Evolutionary conservation across 1,140 invertebrate species (phyloP).

Genomic region (Lysiphlebus fabarum): DNA sequence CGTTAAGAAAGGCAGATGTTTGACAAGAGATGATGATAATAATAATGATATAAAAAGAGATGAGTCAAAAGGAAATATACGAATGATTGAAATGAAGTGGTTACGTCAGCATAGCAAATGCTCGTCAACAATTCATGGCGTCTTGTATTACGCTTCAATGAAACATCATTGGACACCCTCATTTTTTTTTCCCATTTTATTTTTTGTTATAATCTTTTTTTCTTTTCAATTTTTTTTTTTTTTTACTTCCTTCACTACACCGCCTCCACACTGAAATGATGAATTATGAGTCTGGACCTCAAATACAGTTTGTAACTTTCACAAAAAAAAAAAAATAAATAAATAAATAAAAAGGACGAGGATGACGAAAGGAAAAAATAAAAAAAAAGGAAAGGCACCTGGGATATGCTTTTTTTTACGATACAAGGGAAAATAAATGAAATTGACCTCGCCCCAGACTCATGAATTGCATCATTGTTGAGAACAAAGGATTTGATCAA

Average conservation of each 20-base stretch:
- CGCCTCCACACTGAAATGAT: neutral
- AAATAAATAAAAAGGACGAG: too few species aligned
- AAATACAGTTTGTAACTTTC: too few species aligned
- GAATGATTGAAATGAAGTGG: slow-evolving; percentile 15
- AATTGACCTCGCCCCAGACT: neutral
- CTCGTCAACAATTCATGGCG: slow-evolving; percentile 22
- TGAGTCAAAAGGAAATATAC: slow-evolving; percentile 9
- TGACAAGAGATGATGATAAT: too few species aligned
- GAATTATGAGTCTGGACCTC: too few species aligned
- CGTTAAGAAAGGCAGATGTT: too few species aligned
- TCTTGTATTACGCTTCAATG: neutral
- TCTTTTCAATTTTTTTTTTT: slow-evolving; percentile 3
- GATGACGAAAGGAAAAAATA: too few species aligned
- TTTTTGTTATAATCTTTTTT: slow-evolving; percentile 13
- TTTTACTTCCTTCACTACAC: slow-evolving; percentile 24
- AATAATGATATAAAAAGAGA: neutral
- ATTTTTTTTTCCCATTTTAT: slow-evolving; percentile 1
- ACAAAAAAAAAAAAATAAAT: too few species aligned
- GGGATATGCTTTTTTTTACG: neutral
- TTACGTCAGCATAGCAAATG: slow-evolving; percentile 26
- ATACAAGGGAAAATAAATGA: neutral
- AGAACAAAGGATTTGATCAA: too few species aligned
- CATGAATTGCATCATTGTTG: neutral
- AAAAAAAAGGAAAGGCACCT: neutral
- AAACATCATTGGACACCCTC: slow-evolving; percentile 1